Evolutionary conservation across 2,888 invertebrate genomes (phyloP), one percentile per base, ranked within the genome.

Genomic region (Drosophila acutilabella): DNA sequence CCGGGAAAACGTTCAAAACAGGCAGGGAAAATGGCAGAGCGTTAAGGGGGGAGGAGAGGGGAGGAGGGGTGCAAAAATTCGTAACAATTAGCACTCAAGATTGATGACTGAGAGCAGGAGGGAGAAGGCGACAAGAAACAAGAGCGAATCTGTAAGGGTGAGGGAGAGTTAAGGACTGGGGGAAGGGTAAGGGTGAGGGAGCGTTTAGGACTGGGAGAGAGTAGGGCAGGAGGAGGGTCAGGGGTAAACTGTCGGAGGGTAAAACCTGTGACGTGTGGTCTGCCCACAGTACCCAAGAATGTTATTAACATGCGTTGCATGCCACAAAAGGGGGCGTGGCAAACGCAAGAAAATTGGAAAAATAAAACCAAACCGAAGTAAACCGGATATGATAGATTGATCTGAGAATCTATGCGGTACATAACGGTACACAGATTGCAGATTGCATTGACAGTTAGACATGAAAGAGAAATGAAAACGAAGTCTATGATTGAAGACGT

Each of bases 1-100:
- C 74, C 79, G 80, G 42, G 56, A 51, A 38, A 45, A 58, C 67
- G 74, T 66, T 65, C 45, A 13, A 38, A 53, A 36, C 74, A 74
- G 58, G 10, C 18, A 42, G 51, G 30, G 38, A 26, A 50, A 41
- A 18, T 3, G 20, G 11, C 2, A 23, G 5, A 20, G 30, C 0
- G 30, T 33, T 20, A 11, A n/a, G 11, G 8, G 33, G 65, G 59
- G 54, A 6, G 30, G 26, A 26, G 26, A 26, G 26, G 41, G 41
- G 14, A n/a, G 8, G 10, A 38, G 64, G 61, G 56, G 64, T 62
- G 66, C 50, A 41, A 42, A 73, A 80, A 85, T 57, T 81, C 81
- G 78, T 78, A 89, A 80, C 89, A 89, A 88, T 88, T 88, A 88
- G 85, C 85, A 74, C 82, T 78, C 80, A 76, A 80, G 81, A 85